Base-by-base conservation (phyloP, 1,140 invertebrate genomes). In the Drosophila kikkawai region DNA sequence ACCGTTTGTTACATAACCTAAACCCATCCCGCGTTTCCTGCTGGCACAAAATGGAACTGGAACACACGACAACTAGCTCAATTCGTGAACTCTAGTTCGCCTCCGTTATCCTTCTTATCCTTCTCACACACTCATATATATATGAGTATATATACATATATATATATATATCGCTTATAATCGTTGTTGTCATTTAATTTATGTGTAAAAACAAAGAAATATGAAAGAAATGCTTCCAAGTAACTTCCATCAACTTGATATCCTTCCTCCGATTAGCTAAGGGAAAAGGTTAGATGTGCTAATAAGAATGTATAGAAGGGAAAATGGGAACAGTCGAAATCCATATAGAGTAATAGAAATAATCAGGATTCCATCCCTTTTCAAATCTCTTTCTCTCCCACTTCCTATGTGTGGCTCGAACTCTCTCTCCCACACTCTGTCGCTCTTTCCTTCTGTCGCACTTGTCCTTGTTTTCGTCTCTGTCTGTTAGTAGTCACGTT, bases 401-500 rank as follows among this genome's bases (percentile, higher is more conserved):
- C n/a, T 17, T n/a, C n/a, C 9, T 17, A 29, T 29, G 26, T 29
- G 19, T 22, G 17, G 34, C 39, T 66, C 7, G 11, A 12, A 53
- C 15, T 34, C 13, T 45, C 19, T 34, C 13, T 50, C 48, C 17
- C 32, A n/a, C 34, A 11, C 36, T 37, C 3, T 37, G 9, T 37
- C 36, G 7, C 15, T 17, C 57, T 47, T 32, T 53, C 34, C 47
- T 3, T 48, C 12, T 39, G 12, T 34, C 51, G 6, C 22, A 19
- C 9, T 32, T 75, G 41, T 73, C 44, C 37, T 41, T 73, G 36
- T 51, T 17, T 15, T 71, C 26, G 67, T 59, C 37, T 73, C 36
- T 59, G 51, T 59, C 67, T 73, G 44, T 51, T 55, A 73, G 67
- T 37, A 59, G 55, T 63, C 41, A 61, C 39, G 57, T 58, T 44